A percentile compares a stretch with the other conserved stretches of the same genome.
Conservation (phyloP, 2,888 invertebrate genomes). For the Limnephilus lunatus region DNA sequence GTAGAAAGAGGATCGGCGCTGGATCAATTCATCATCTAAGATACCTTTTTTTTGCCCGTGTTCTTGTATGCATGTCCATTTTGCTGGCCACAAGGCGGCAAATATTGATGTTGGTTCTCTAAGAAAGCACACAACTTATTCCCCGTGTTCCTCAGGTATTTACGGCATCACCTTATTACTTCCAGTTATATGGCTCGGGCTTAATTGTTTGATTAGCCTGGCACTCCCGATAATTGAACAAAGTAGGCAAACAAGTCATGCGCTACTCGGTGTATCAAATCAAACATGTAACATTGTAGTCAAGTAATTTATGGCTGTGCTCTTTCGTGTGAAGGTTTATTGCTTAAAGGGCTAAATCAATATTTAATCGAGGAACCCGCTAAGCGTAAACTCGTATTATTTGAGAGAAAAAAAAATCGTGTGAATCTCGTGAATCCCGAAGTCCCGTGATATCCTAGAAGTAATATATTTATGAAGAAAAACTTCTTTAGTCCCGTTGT, state of each 20-base stretch:
- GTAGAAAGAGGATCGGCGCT: background rate
- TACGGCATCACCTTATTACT: conserved; percentile 41
- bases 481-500: no score
- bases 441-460: no score
- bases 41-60: background rate
- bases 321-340: conserved; percentile 6
- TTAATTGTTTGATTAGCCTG: conserved; percentile 62
- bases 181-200: conserved; percentile 33
- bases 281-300: background rate
- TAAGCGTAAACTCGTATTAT: background rate
- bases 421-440: background rate
- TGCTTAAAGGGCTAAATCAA: background rate
- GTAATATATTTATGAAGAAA: background rate
- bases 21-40: background rate
- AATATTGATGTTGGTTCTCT: conserved; percentile 39
- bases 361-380: background rate
- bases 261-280: conserved; percentile 24
- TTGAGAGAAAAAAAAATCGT: background rate
- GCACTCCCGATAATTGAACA: conserved; percentile 64
- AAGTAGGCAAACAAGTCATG: conserved; percentile 59
- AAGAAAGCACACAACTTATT: background rate
- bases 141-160: conserved; percentile 3
- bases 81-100: background rate
- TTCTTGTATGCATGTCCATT: conserved; percentile 10
- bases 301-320: background rate